phyloP scores from a whole-genome alignment of 2,113 vertebrate genomes.

The Glaucomys volans region DNA sequence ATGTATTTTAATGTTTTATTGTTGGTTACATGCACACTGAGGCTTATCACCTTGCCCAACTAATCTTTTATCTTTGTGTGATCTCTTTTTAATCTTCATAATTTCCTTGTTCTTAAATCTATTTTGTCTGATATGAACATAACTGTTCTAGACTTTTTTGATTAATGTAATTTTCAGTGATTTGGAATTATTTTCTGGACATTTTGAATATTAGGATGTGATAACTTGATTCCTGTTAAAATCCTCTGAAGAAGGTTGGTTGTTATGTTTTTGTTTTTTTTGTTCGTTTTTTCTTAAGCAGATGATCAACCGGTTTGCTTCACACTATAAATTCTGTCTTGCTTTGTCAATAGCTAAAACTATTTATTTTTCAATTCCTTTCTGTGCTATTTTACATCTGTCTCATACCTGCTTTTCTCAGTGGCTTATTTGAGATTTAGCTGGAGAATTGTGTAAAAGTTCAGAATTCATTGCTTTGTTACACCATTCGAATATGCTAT shows the following conservation, averaged over 20 bases:
- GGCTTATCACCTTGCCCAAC: neutral
- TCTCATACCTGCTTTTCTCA: accelerated
- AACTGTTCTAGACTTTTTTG: neutral
- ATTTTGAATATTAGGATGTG: neutral
- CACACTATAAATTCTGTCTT: neutral
- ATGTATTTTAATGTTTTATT: neutral
- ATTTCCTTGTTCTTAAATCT: neutral
- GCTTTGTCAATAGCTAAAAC: neutral
- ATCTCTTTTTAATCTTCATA: neutral
- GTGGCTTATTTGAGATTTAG: neutral
- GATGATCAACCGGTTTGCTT: neutral
- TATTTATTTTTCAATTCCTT: neutral
- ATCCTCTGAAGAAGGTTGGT: neutral
- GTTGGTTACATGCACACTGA: neutral
- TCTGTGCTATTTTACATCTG: neutral
- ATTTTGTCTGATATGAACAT: neutral
- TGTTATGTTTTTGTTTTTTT: neutral
- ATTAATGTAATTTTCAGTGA: neutral
- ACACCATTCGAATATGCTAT: neutral
- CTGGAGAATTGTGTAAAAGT: neutral
- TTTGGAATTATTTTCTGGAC: neutral
- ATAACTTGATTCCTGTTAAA: neutral
- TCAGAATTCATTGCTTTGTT: neutral
- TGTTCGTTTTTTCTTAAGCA: neutral
- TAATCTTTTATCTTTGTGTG: neutral